Percentiles rank a stretch among this genome's conserved stretches.
Conservation (phyloP, 2,113 vertebrate genomes). For the Chionis minor region DNA sequence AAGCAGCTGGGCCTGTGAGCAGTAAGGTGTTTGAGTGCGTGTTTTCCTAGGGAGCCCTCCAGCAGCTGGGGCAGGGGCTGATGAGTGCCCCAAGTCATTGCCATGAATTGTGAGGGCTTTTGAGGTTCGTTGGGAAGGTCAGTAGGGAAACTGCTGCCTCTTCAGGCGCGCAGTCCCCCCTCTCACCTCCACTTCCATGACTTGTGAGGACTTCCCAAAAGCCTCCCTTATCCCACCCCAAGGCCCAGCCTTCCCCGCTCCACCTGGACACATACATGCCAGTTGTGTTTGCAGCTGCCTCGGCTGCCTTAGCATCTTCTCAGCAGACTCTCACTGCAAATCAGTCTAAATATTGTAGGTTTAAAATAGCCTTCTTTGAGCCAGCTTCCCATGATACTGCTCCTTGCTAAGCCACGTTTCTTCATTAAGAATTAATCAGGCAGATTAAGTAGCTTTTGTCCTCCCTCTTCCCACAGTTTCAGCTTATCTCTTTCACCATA, state of each 20-base stretch:
- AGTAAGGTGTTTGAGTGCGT: background rate
- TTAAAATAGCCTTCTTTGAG: background rate
- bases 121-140: fast-evolving
- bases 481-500: background rate
- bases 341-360: background rate
- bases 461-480: background rate
- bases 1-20: background rate
- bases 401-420: background rate
- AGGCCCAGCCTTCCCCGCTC: background rate
- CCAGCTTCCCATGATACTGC: background rate
- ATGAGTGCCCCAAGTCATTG: fast-evolving
- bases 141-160: background rate
- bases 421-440: background rate
- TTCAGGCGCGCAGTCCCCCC: fast-evolving
- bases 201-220: background rate
- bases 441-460: background rate
- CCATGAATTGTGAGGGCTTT: fast-evolving
- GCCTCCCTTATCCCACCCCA: fast-evolving
- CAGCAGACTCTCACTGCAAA: background rate
- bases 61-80: background rate
- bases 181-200: background rate
- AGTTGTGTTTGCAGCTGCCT: background rate
- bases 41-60: background rate
- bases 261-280: fast-evolving
- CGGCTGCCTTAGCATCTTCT: background rate